phyloP scores from a whole-genome alignment of 2,888 invertebrate genomes.

The Ectemnius cavifrons region DNA sequence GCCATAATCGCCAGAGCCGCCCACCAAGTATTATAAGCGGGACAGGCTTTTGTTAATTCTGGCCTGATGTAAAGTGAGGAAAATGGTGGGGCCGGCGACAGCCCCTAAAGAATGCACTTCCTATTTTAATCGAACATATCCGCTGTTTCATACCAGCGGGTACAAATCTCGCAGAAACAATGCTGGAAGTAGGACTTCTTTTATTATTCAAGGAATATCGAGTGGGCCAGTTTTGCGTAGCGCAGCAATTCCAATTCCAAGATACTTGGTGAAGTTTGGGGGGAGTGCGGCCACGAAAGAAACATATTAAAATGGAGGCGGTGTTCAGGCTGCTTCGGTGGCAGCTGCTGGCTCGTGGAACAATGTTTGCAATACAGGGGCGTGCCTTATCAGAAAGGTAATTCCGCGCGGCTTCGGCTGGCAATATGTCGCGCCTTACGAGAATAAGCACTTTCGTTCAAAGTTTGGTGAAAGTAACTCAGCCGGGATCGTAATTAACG shows the following conservation, averaged over 20 bases:
- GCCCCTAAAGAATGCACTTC: too few species aligned
- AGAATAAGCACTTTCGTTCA: neutral
- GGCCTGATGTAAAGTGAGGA: too few species aligned
- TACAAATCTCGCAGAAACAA: too few species aligned
- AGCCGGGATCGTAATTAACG: neutral
- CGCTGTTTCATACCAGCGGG: too few species aligned
- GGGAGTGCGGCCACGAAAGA: neutral
- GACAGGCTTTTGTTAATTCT: too few species aligned
- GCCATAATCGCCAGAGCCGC: neutral
- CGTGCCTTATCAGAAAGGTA: constrained; percentile 13
- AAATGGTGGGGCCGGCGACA: too few species aligned
- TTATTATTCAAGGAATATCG: constrained; percentile 4
- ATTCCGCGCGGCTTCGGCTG: neutral
- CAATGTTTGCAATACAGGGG: neutral
- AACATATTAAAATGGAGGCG: neutral
- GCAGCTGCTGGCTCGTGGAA: neutral
- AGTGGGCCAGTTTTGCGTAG: neutral
- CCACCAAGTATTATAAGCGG: too few species aligned
- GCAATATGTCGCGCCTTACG: constrained; percentile 4
- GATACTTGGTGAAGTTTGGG: neutral
- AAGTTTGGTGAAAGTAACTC: neutral
- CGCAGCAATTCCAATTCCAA: neutral
- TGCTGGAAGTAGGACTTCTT: neutral
- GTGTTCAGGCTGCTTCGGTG: neutral
- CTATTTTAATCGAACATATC: too few species aligned